Evolutionary conservation across 2,888 invertebrate species (phyloP).

Genomic region (Spicauda simplicius): DNA sequence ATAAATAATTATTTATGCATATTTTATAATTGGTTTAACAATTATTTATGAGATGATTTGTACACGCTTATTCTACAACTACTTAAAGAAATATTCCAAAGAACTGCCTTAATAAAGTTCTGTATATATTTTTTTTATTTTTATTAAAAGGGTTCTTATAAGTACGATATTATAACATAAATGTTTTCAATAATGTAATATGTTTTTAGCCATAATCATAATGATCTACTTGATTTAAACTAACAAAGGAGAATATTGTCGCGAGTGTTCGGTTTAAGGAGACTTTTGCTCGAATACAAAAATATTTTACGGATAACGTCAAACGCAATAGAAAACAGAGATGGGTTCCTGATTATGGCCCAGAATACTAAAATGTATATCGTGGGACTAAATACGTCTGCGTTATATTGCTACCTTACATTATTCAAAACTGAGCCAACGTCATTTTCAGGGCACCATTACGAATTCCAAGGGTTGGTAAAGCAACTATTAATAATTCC

Average conservation of each 20-base stretch:
- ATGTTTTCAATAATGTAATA: no score
- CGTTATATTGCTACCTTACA: constrained; percentile 27
- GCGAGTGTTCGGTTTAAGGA: not conserved
- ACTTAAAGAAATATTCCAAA: no score
- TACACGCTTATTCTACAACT: no score
- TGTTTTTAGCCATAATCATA: no score
- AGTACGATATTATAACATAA: no score
- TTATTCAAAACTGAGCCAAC: constrained; percentile 33
- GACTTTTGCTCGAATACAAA: not conserved
- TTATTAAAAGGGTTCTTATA: no score
- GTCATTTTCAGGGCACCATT: constrained; percentile 25
- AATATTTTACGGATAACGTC: constrained; percentile 1
- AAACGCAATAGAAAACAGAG: constrained; percentile 15
- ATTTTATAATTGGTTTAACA: no score
- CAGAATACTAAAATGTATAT: constrained; percentile 21
- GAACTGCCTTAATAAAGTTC: no score
- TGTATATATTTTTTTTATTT: no score
- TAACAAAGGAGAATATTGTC: not conserved
- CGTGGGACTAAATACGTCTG: constrained; percentile 17
- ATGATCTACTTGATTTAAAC: not conserved
- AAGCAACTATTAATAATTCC: constrained; percentile 38
- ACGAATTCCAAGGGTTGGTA: constrained; percentile 23
- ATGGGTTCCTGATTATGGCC: constrained; percentile 5
- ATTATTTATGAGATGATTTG: no score
- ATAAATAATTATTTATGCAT: no score